Evolutionary conservation across 2,113 vertebrate species (phyloP).

Genomic region (Alectura lathami): DNA sequence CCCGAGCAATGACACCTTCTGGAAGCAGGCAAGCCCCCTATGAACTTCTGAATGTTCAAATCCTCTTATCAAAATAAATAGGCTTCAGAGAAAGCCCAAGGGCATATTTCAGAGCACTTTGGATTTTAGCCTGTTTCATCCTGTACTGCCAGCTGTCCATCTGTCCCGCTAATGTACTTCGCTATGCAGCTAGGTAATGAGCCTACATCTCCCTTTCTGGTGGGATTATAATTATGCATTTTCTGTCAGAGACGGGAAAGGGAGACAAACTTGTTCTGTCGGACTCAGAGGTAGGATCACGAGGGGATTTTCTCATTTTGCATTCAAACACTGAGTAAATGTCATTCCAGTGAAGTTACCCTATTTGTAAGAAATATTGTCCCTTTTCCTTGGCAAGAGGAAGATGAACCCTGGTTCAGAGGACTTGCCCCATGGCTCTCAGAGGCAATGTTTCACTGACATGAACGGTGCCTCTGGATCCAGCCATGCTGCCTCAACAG

Average conservation of each 20-base stretch:
- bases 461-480: neutral
- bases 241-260: neutral
- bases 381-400: neutral
- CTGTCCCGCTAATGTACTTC: conserved; percentile 35
- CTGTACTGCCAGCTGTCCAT: conserved; percentile 43
- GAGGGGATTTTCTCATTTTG: neutral
- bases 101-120: conserved; percentile 17
- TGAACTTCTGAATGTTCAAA: conserved; percentile 11
- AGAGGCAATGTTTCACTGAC: neutral
- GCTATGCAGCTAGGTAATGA: conserved; percentile 40
- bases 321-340: neutral
- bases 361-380: neutral
- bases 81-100: neutral
- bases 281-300: neutral
- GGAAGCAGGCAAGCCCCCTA: conserved; percentile 8
- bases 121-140: conserved; percentile 41
- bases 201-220: neutral
- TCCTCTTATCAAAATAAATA: conserved; percentile 16
- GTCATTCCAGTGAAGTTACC: neutral
- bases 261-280: neutral
- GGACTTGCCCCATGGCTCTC: neutral
- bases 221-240: neutral
- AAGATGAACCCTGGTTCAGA: neutral
- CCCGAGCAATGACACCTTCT: neutral
- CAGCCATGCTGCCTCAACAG: neutral